Evolutionary conservation across 1,140 invertebrate species (phyloP).

Genomic region (Homarus americanus): DNA sequence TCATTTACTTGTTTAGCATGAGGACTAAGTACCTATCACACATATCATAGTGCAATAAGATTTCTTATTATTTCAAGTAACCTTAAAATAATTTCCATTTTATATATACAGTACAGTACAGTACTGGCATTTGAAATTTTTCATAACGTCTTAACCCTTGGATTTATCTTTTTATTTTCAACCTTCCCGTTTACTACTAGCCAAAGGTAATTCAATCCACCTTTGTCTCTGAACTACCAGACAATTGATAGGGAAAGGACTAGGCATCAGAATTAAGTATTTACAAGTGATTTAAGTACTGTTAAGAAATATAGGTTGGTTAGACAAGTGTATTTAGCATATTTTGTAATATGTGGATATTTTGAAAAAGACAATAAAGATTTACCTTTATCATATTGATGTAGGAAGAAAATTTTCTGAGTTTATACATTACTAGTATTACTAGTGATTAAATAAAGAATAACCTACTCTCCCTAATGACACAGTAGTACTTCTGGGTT

Average conservation of each 20-base stretch:
- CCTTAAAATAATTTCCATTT: too few species aligned
- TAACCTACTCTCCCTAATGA: constrained; percentile 12
- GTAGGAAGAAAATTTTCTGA: constrained; percentile 21
- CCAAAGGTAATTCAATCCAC: not conserved
- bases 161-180: not conserved
- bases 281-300: not conserved
- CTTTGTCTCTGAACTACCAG: not conserved
- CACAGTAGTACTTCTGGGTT: not conserved
- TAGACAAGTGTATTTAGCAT: constrained; percentile 29
- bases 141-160: not conserved
- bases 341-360: constrained; percentile 33
- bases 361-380: constrained; percentile 47
- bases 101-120: too few species aligned
- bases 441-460: constrained; percentile 27
- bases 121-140: not conserved
- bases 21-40: not conserved
- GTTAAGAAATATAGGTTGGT: constrained; percentile 14
- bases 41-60: not conserved
- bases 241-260: not conserved
- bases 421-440: constrained; percentile 20
- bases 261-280: not conserved
- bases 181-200: not conserved
- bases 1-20: too few species aligned
- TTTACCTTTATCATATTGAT: constrained; percentile 38
- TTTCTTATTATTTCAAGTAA: too few species aligned